Base-by-base conservation (phyloP, 1,140 invertebrate genomes). In the Polyergus mexicanus region DNA sequence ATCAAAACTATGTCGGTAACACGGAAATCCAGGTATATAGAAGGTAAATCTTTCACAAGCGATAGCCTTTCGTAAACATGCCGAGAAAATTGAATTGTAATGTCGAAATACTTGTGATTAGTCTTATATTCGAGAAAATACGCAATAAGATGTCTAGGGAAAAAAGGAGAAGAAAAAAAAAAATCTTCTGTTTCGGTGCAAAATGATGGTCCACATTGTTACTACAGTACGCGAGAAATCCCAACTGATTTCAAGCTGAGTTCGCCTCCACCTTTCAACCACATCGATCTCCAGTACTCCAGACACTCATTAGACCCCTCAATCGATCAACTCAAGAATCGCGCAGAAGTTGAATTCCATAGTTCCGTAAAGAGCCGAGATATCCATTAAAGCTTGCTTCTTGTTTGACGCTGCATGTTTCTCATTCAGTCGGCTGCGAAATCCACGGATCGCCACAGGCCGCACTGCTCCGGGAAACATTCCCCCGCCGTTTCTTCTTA, bases 131-230 rank as follows among this genome's bases (percentile, higher is more conserved):
- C 10, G 32, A 8, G 8, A 13, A 58, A 10, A 7, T 11, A 74
- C 10, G 38, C 28, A n/a, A n/a, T n/a, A n/a, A n/a, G n/a, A n/a
- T n/a, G n/a, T n/a, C n/a, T n/a, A n/a, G n/a, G n/a, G n/a, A n/a
- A n/a, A n/a, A n/a, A n/a, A n/a, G n/a, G n/a, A n/a, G n/a, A n/a
- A n/a, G n/a, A n/a, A n/a, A 54, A 69, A 68, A 68, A 13, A 8
- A 51, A n/a, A 13, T 32, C 3, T 65, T 38, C 6, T 76, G n/a
- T 66, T 51, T 54, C 10, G 1, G 2, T 60, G 78, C 68, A 83
- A 83, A 89, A 86, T 44, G 19, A 65, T 89, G 86, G 86, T 89
- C 84, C 3, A 66, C 7, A 63, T 84, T 28, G 80, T 65, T 88
- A 78, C 86, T 88, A 77, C 81, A 89, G 88, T 84, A 54, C 10